Evolutionary conservation across 1,140 invertebrate genomes (phyloP).

Genomic region (Geopemphigus sp.): DNA sequence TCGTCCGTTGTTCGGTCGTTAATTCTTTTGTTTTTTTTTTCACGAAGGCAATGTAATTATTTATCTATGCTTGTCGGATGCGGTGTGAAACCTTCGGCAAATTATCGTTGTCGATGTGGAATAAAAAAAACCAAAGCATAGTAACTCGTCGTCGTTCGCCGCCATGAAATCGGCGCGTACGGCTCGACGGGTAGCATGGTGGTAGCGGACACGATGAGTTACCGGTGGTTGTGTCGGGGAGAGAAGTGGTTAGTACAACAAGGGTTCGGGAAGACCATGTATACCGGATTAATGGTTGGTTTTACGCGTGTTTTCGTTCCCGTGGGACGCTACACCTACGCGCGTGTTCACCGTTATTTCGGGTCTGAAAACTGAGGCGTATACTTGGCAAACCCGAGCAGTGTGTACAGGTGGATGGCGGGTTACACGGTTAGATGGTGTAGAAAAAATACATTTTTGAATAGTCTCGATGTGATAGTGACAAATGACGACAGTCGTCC

Average conservation of each 20-base stretch:
- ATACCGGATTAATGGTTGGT: conserved; percentile 38
- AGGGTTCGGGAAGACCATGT: not conserved
- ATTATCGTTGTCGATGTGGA: too few species aligned
- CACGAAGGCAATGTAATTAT: too few species aligned
- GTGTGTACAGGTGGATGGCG: not conserved
- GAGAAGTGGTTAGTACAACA: not conserved
- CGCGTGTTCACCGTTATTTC: conserved; percentile 6
- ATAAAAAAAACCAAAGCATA: too few species aligned
- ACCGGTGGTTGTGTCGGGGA: not conserved
- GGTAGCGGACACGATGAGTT: too few species aligned
- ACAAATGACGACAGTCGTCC: conserved; percentile 29
- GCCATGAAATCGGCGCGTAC: too few species aligned
- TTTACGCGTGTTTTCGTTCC: conserved; percentile 31
- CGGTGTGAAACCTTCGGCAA: too few species aligned
- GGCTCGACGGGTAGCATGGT: too few species aligned
- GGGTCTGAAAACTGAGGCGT: not conserved
- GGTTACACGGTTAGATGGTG: not conserved
- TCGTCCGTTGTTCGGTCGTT: too few species aligned
- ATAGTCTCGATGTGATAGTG: conserved; percentile 32
- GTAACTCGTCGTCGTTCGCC: too few species aligned
- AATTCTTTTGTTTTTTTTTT: too few species aligned
- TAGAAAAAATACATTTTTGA: conserved; percentile 40
- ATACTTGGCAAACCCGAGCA: too few species aligned
- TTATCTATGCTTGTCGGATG: too few species aligned
- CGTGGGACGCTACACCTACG: conserved; percentile 1